Evolutionary conservation across 2,797 vertebrate species (phyloP).

Genomic region (Gadopsis bispinosus): DNA sequence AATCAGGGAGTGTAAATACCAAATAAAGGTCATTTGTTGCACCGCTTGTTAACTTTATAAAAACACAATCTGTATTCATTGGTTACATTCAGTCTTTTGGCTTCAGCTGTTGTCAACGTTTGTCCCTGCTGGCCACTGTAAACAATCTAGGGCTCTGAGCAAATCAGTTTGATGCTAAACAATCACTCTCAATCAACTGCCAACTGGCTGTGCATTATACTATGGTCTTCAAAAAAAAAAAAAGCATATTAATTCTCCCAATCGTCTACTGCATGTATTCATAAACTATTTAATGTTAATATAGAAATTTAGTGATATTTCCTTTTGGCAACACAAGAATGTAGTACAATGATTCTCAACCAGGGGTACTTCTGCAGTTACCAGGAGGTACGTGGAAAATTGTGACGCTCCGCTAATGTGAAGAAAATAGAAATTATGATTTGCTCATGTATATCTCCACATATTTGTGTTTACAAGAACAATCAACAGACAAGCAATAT

Average conservation of each 20-base stretch:
- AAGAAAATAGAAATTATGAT: too few relatives aligned
- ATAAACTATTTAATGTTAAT: not conserved
- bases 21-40: slow-evolving; percentile 30
- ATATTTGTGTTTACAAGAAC: too few relatives aligned
- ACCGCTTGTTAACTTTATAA: slow-evolving; percentile 22
- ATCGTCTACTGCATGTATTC: not conserved
- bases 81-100: not conserved
- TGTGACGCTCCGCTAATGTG: too few relatives aligned
- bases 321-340: not conserved
- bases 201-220: not conserved
- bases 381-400: too few relatives aligned
- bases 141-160: not conserved
- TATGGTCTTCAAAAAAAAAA: not conserved
- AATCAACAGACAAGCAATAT: too few relatives aligned
- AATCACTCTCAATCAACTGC: not conserved
- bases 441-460: too few relatives aligned
- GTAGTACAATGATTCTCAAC: too few relatives aligned
- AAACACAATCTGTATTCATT: slow-evolving; percentile 9
- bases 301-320: not conserved
- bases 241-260: not conserved
- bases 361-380: too few relatives aligned
- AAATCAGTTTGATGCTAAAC: slow-evolving; percentile 19
- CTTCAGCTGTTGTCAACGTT: slow-evolving; percentile 10
- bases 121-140: slow-evolving; percentile 1
- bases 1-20: slow-evolving; percentile 19